Evolutionary conservation across 2,113 vertebrate genomes (phyloP).

Genomic region (Muntiacus reevesi): DNA sequence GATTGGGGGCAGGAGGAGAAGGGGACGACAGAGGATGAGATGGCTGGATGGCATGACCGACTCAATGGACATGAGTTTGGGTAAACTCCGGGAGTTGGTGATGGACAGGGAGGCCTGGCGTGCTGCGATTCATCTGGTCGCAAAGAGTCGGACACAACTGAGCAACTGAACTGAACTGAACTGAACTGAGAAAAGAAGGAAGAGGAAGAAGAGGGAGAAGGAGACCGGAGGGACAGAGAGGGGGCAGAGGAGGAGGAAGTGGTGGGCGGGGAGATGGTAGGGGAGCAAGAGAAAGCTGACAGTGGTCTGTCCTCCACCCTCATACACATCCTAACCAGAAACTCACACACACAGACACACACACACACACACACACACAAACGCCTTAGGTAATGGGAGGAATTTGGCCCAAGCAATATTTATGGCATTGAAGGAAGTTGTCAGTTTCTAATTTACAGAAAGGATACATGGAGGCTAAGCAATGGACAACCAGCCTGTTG

Average conservation of each 20-base stretch:
- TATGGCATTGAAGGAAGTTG: not conserved
- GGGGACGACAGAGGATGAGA: too few species aligned
- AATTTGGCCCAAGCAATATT: not conserved
- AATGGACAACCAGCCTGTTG: not conserved
- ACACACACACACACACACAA: not conserved
- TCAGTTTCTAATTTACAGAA: not conserved
- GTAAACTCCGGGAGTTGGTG: too few species aligned
- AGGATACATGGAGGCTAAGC: not conserved
- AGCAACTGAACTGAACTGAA: too few species aligned
- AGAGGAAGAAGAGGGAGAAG: not conserved
- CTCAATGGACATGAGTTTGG: too few species aligned
- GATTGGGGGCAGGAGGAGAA: too few species aligned
- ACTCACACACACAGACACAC: too few species aligned
- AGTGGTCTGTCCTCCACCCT: not conserved
- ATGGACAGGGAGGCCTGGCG: too few species aligned
- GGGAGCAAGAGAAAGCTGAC: not conserved
- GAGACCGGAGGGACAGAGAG: not conserved
- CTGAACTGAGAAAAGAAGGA: not conserved
- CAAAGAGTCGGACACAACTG: too few species aligned
- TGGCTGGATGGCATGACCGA: too few species aligned
- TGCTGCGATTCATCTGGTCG: too few species aligned
- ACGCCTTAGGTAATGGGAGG: not conserved
- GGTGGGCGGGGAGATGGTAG: rapidly evolving
- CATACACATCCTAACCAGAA: not conserved
- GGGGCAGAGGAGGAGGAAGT: rapidly evolving